These are phyloP conservation scores for Potorous gilbertii DNA, from an alignment of 2,797 vertebrate species.

Conservation along the genomic window DNA sequence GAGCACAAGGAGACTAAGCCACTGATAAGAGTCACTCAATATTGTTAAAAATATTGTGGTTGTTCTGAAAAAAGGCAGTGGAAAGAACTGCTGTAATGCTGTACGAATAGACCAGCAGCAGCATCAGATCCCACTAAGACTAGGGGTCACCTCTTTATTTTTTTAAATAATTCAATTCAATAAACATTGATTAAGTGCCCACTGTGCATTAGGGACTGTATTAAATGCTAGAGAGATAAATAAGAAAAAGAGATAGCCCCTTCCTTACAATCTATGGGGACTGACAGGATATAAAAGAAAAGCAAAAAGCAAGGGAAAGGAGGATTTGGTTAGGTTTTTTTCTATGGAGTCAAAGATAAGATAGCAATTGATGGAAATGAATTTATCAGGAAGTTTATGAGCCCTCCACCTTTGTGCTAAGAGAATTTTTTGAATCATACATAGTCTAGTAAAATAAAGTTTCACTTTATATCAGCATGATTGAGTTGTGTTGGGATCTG, in stretches of 20 bases:
- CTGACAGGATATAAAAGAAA: neutral
- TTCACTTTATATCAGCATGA: neutral
- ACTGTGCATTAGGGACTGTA: neutral
- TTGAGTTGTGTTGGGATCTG: neutral
- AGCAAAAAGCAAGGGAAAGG: neutral
- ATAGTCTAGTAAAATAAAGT: neutral
- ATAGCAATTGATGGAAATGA: neutral
- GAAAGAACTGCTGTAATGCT: neutral
- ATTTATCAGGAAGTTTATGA: neutral
- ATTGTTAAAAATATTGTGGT: neutral
- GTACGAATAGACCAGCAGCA: neutral
- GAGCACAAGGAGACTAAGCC: neutral
- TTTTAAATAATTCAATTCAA: neutral
- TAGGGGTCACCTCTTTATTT: neutral
- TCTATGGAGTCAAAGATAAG: neutral
- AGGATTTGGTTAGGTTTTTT: neutral
- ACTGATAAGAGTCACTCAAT: neutral
- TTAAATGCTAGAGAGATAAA: neutral
- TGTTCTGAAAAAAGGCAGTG: neutral
- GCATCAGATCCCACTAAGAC: neutral
- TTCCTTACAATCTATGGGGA: neutral
- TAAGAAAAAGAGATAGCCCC: neutral
- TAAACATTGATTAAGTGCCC: neutral
- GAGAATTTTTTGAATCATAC: neutral
- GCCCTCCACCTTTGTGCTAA: neutral